Base-by-base conservation (phyloP, 2,113 vertebrate genomes). In the Dipodomys stephensi region DNA sequence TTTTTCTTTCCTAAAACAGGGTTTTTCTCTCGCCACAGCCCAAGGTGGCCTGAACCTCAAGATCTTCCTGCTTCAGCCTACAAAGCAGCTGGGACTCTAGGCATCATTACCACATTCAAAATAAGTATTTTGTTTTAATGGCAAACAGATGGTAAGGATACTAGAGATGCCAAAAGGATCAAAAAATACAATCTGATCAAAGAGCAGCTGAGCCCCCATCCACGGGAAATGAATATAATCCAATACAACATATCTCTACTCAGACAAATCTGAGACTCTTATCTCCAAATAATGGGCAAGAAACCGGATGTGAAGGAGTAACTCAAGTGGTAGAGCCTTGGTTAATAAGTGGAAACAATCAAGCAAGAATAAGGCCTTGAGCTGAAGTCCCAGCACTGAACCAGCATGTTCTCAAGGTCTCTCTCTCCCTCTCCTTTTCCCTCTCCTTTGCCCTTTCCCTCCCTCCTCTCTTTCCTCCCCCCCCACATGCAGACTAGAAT, bases 171-270 rank as follows among this genome's bases (percentile, higher is more conserved):
- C 32, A 67, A 71, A 87, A 30, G 16, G 32, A 84, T 92, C 60
- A 67, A 30, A 94, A 93, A 90, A 76, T 69, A 49, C 64, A 68
- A 87, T 49, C 19, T 64, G 74, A 87, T 49, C 19, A 39, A 83
- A 46, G n/a, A 78, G 25, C 68, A 57, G 13, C 39, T 30, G 88
- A 82, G 15, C 19, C 53, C 53, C 53, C 16, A 13, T 64, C n/a
- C 5, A 12, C 9, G 25, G 32, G 68, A 25, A 68, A 78, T 15
- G 25, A 35, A 62, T n/a, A 74, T 27, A 83, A 79, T 74, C 18
- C 9, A 74, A 25, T 71, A 11, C 19, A 30, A 79, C 72, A 35
- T 53, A 90, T 1, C 11, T 92, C 25, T 72, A 28, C 57, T 81
- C 49, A 49, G 49, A 49, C 49, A 49, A 49, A 49, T 49, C 49